Percentiles rank a stretch among this genome's conserved stretches.
Evolutionary conservation across 2,113 vertebrate species (phyloP).

Genomic region (Colius striatus): DNA sequence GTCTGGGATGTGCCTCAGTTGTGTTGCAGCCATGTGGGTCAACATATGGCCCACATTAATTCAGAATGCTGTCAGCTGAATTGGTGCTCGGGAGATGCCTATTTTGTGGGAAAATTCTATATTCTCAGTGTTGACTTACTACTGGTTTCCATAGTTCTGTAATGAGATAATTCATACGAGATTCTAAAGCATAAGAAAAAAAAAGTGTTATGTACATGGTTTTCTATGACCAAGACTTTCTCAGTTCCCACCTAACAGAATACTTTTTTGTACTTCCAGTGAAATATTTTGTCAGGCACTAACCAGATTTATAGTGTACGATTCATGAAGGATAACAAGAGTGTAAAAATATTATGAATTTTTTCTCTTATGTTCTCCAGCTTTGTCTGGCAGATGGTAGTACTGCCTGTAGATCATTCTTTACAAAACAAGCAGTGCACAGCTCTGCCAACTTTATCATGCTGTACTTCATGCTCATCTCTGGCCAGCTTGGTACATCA

Average conservation of each 20-base stretch:
- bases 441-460: not conserved
- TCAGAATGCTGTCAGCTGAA: not conserved
- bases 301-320: not conserved
- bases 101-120: not conserved
- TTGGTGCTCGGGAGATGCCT: not conserved
- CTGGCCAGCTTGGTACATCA: not conserved
- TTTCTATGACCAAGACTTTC: not conserved
- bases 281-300: not conserved
- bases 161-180: not conserved
- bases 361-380: not conserved
- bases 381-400: slow-evolving; percentile 6
- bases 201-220: not conserved
- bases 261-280: not conserved
- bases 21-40: not conserved
- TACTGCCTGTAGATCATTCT: slow-evolving; percentile 19
- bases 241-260: not conserved
- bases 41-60: not conserved
- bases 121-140: not conserved
- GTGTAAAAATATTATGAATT: not conserved
- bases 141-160: not conserved
- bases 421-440: not conserved
- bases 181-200: not conserved
- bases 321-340: not conserved
- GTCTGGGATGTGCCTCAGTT: not conserved
- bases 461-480: not conserved